Evolutionary conservation across 2,113 vertebrate species (phyloP), one percentile per base, ranked within the genome.

Genomic region (Dipodomys spectabilis): DNA sequence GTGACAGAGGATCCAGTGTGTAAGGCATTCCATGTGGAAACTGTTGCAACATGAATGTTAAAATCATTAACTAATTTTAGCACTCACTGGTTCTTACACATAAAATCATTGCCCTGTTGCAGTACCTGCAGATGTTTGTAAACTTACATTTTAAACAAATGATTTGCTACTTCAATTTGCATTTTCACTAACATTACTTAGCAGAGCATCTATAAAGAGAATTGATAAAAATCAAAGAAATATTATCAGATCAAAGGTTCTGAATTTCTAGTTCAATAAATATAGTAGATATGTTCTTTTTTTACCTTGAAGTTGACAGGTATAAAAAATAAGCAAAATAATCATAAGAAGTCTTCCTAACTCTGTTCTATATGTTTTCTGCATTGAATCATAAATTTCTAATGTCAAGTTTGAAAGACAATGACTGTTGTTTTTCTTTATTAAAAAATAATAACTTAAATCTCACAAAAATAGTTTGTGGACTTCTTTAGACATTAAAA

Each of bases 151-250:
- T 53, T 92, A 84, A 92, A 81, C 80, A 73, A 85, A 77, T 67
- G 0, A 65, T 72, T 44, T 25, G 60, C 15, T 39, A 71, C 79
- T 23, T 60, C 77, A n/a, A 23, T 92, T 71, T 90, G 22, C 13
- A 74, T 67, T 39, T 89, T 73, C 90, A 49, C 23, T 83, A 86
- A 83, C 7, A 91, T 86, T 71, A 64, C 28, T 68, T 30, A 89
- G 28, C 28, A 80, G 5, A 85, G 2, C 5, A 82, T 87, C 11
- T 45, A 39, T 73, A 65, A 75, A 86, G 4, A 27, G 13, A 82
- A 89, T 7, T 65, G 19, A 57, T 10, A 28, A 88, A 39, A 93
- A 88, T 94, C 22, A 92, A 96, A 85, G 12, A 28, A 79, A 85
- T 60, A 44, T 7, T 69, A 49, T 68, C 11, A 90, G 0, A 79